These are phyloP conservation scores for Alaudala cheleensis DNA, from an alignment of 2,113 vertebrate genomes.

Conservation along the genomic window DNA sequence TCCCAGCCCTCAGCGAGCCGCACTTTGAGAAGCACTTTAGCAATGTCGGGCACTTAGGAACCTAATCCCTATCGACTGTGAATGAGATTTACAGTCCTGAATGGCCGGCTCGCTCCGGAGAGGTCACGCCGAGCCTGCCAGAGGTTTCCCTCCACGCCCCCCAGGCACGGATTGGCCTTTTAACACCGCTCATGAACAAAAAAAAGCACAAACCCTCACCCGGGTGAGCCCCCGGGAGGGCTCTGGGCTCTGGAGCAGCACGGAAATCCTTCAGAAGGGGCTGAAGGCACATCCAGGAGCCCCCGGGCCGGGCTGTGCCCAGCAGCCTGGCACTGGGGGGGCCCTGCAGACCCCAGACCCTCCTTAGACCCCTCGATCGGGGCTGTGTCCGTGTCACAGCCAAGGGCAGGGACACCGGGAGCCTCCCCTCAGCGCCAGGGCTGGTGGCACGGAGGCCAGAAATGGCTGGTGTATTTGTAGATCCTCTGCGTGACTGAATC, in stretches of 20 bases:
- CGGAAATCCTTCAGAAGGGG: background rate
- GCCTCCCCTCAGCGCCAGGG: background rate
- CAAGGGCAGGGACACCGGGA: rapidly evolving
- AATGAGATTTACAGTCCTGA: constrained; percentile 26
- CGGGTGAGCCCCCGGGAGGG: rapidly evolving
- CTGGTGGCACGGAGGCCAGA: background rate
- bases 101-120: background rate
- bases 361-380: rapidly evolving
- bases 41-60: background rate
- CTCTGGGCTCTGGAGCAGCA: background rate
- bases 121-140: background rate
- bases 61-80: constrained; percentile 27
- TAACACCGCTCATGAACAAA: background rate
- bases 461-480: constrained; percentile 13
- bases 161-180: background rate
- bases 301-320: background rate
- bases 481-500: constrained; percentile 61
- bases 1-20: background rate
- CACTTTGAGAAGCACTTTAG: constrained; percentile 19
- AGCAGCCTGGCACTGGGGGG: rapidly evolving
- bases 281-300: background rate
- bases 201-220: background rate
- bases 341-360: background rate
- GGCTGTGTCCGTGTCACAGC: rapidly evolving
- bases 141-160: background rate